Percentiles rank a stretch among this genome's conserved stretches.
These are phyloP conservation scores for Leuciscus waleckii DNA, from an alignment of 2,797 vertebrate genomes.

Conservation along the genomic window DNA sequence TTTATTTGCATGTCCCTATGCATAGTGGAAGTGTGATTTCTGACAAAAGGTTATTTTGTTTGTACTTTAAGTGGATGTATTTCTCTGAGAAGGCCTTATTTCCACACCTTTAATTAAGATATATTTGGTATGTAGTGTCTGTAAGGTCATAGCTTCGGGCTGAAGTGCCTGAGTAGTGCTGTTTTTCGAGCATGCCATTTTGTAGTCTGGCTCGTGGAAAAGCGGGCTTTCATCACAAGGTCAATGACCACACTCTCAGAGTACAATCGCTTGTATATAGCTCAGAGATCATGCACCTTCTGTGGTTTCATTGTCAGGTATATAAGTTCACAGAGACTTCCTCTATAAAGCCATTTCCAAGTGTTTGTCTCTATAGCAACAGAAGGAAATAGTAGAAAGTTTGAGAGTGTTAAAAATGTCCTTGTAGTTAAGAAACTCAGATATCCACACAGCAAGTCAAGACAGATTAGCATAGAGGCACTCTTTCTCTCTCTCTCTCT, in stretches of 20 bases:
- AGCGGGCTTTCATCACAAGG: slow-evolving; percentile 47
- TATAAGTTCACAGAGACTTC: slow-evolving; percentile 50
- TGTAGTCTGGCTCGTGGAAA: background rate
- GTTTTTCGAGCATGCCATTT: slow-evolving; percentile 34
- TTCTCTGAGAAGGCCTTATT: slow-evolving; percentile 18
- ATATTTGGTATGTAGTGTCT: slow-evolving; percentile 24
- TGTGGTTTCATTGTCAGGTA: slow-evolving; percentile 50
- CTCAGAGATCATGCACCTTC: slow-evolving; percentile 34
- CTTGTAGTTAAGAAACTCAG: slow-evolving; percentile 43
- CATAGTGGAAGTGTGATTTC: background rate
- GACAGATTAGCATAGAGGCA: background rate
- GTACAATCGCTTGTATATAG: slow-evolving; percentile 29
- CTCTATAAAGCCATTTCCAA: slow-evolving; percentile 45
- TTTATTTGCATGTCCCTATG: slow-evolving; percentile 26
- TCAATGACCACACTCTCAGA: slow-evolving; percentile 40
- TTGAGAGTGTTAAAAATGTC: slow-evolving; percentile 40
- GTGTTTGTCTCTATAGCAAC: slow-evolving; percentile 62
- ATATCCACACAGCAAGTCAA: slow-evolving; percentile 27
- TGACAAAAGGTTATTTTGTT: slow-evolving; percentile 32
- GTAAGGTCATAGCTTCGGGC: slow-evolving; percentile 19
- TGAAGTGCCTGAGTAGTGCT: slow-evolving; percentile 13
- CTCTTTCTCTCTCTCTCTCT: background rate
- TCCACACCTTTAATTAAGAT: slow-evolving; percentile 46
- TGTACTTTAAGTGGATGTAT: slow-evolving; percentile 42
- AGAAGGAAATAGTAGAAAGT: slow-evolving; percentile 48